phyloP scores from a whole-genome alignment of 64 coral and sea anemone genomes.

The Actinia tenebrosa region DNA sequence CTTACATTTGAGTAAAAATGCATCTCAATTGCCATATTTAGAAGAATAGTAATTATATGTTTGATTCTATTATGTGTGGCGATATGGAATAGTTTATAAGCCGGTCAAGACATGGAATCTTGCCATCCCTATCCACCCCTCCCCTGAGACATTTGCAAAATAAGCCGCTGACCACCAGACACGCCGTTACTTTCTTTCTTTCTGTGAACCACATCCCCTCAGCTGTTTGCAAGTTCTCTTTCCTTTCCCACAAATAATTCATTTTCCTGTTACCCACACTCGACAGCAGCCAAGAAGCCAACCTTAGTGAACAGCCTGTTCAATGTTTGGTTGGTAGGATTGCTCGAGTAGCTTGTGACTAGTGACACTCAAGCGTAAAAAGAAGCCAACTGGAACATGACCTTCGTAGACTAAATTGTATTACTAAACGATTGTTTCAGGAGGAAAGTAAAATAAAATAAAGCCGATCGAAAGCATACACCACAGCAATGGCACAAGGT shows the following conservation, averaged over 20 bases:
- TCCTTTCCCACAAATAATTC: neutral
- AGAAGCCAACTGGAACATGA: neutral
- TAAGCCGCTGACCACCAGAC: neutral
- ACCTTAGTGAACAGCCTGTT: neutral
- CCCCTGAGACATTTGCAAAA: neutral
- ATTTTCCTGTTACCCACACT: neutral
- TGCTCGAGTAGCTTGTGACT: neutral
- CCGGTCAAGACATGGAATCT: neutral
- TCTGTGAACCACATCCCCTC: constrained; percentile 3
- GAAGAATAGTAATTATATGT: too few relatives aligned
- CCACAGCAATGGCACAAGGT: neutral
- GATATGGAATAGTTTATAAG: too few relatives aligned
- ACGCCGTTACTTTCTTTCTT: neutral
- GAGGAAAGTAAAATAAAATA: neutral
- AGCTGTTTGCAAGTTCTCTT: neutral
- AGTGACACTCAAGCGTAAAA: neutral
- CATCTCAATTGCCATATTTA: too few relatives aligned
- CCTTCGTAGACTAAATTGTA: neutral
- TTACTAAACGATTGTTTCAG: neutral
- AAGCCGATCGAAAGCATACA: neutral
- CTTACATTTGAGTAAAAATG: too few relatives aligned
- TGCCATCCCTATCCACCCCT: neutral
- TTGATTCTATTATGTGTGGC: too few relatives aligned
- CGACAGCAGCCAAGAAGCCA: neutral
- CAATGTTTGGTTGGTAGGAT: neutral